Evolutionary conservation across 2,888 invertebrate species (phyloP), one percentile per base, ranked within the genome.

Genomic region (Aleiodes leptofemur): DNA sequence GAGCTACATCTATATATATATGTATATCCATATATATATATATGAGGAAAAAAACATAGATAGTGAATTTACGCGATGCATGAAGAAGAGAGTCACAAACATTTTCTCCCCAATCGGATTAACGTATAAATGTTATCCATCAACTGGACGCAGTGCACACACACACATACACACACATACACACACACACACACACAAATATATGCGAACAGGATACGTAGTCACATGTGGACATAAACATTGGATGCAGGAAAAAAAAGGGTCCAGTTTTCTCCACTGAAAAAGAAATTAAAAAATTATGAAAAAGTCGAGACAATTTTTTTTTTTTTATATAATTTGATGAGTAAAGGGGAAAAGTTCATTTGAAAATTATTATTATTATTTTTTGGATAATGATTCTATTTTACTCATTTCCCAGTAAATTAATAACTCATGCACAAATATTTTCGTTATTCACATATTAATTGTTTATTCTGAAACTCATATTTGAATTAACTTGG

Each of bases 71-170:
- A 11, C 43, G 43, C 9, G 43, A 43, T 3, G 43, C 43, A 43
- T 38, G 4, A 43, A 23, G 13, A 29, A 64, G 23, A 23, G 71
- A 74, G 74, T 79, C 76, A 76, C 80, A 81, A 82, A 82, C 81
- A 81, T 83, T 83, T 64, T 77, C 82, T 74, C 75, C 74, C 74
- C 80, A 82, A 83, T 83, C 82, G 78, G 81, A 80, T 83, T 82
- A 79, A 82, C 79, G 82, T 77, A n/a, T 76, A 77, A 81, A 83
- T 83, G 81, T 80, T 81, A 83, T 83, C 79, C 78, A 50, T 66
- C 50, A 66, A 66, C 7, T 48, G 13, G 13, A 13, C 50, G 50
- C 29, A 7, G 50, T 13, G 13, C 13, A 66, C 50, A 50, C 0
- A 23, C 23, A 2, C 23, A 23, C 23, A 23, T 2, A 23, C 23